Evolutionary conservation across 2,113 vertebrate genomes (phyloP).

Genomic region (Cariama cristata): DNA sequence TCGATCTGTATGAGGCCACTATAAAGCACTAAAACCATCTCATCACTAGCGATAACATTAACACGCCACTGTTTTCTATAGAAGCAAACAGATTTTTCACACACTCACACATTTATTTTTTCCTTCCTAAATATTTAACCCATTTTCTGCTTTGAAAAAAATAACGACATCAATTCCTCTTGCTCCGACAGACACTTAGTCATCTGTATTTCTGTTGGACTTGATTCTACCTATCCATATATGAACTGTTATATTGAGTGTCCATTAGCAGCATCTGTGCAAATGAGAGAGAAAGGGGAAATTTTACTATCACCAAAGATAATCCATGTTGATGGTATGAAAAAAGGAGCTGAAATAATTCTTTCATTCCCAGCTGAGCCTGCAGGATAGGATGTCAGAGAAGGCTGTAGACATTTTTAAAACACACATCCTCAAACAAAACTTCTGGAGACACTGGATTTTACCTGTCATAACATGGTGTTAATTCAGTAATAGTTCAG

Average conservation of each 20-base stretch:
- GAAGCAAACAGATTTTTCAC: not conserved
- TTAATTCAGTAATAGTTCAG: not conserved
- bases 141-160: not conserved
- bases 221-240: not conserved
- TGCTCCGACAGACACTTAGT: not conserved
- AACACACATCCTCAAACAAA: not conserved
- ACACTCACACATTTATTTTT: not conserved
- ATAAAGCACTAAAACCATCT: not conserved
- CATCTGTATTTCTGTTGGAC: not conserved
- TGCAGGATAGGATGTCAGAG: not conserved
- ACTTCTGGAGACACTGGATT: not conserved
- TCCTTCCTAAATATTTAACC: not conserved
- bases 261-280: not conserved
- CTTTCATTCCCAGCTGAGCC: not conserved
- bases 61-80: not conserved
- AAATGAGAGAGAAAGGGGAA: not conserved
- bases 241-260: not conserved
- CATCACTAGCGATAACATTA: not conserved
- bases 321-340: not conserved
- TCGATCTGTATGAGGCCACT: not conserved
- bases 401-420: not conserved
- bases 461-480: not conserved
- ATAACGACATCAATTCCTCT: not conserved
- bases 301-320: not conserved
- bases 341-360: not conserved